phyloP scores from a whole-genome alignment of 2,113 vertebrate species.

The Eptesicus fuscus region DNA sequence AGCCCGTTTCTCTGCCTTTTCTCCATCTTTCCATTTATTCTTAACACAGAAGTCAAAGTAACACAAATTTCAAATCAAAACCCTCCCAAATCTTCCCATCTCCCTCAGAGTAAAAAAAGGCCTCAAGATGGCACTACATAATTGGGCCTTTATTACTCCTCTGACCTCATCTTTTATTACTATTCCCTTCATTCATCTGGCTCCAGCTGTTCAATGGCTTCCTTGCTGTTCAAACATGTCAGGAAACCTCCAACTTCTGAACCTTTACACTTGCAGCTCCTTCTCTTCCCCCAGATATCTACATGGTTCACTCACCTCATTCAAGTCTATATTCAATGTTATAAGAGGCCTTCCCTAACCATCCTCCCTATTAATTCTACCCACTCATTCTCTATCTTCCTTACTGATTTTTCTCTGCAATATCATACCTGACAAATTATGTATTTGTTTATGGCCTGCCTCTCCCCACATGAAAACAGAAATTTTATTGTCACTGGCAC shows the following conservation, averaged over 20 bases:
- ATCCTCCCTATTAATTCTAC: background rate
- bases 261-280: background rate
- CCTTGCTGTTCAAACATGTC: background rate
- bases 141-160: background rate
- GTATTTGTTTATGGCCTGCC: background rate
- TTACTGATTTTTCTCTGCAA: background rate
- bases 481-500: background rate
- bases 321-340: background rate
- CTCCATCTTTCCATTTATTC: background rate
- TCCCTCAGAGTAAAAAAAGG: background rate
- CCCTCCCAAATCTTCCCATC: background rate
- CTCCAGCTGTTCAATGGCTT: background rate
- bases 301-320: background rate
- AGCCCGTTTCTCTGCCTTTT: background rate
- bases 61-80: conserved; percentile 32
- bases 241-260: background rate
- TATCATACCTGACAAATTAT: background rate
- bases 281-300: background rate
- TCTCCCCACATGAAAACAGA: background rate
- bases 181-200: background rate
- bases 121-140: background rate
- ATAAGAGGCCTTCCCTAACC: background rate
- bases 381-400: background rate
- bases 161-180: conserved; percentile 1
- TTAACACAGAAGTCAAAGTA: background rate